Percentiles rank a stretch among this genome's conserved stretches.
Conservation (phyloP, 1,140 invertebrate species). For the Halyomorpha halys region DNA sequence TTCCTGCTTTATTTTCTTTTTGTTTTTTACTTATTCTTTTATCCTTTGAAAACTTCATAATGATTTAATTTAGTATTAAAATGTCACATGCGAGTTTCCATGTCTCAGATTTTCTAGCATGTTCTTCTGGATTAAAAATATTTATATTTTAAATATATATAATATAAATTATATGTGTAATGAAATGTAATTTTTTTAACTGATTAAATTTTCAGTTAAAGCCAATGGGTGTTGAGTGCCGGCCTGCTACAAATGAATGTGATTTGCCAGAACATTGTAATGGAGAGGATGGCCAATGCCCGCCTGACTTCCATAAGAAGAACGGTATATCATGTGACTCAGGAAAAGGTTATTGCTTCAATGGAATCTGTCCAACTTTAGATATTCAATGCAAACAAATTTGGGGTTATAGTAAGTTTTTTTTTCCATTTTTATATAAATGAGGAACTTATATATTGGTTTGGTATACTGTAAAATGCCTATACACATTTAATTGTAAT, state of each 20-base stretch:
- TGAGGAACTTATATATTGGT: neutral
- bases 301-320: slow-evolving; percentile 76
- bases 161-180: too few species aligned
- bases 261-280: slow-evolving; percentile 88
- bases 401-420: slow-evolving; percentile 63
- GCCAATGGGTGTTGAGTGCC: slow-evolving; percentile 63
- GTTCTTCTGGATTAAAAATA: too few species aligned
- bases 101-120: too few species aligned
- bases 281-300: slow-evolving; percentile 76
- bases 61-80: too few species aligned
- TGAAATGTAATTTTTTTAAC: too few species aligned
- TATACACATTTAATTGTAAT: neutral
- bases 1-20: too few species aligned
- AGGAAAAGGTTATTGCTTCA: slow-evolving; percentile 68
- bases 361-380: slow-evolving; percentile 80
- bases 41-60: too few species aligned
- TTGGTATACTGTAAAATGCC: neutral
- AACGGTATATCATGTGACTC: slow-evolving; percentile 73
- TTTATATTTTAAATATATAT: too few species aligned
- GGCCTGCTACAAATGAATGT: slow-evolving; percentile 78
- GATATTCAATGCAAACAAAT: slow-evolving; percentile 77
- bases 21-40: too few species aligned
- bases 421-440: neutral
- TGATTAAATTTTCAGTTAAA: slow-evolving; percentile 49
- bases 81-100: too few species aligned